A percentile compares a stretch with the other conserved stretches of the same genome.
These are phyloP conservation scores for Caiman crocodilus DNA, from an alignment of 2,797 vertebrate species.

Conservation along the genomic window DNA sequence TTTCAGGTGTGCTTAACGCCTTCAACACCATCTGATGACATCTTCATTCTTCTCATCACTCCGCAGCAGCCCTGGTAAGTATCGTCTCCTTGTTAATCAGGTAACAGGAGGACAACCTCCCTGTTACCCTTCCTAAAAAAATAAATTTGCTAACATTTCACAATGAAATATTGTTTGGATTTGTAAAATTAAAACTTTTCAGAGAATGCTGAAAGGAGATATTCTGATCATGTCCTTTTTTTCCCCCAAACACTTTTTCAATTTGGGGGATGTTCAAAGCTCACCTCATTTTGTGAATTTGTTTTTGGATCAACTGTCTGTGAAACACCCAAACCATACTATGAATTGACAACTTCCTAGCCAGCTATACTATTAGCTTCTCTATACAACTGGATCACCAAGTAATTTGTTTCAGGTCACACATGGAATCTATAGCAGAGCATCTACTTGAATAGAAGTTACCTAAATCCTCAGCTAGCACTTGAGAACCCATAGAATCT, in stretches of 20 bases:
- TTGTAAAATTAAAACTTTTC: background rate
- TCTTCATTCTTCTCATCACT: no score
- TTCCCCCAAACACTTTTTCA: background rate
- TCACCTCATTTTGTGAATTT: background rate
- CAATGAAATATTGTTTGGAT: background rate
- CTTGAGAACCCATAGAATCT: background rate
- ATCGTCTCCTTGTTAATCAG: no score
- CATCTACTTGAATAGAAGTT: background rate
- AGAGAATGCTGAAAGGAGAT: background rate
- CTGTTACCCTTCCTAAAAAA: background rate
- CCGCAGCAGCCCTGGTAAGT: no score
- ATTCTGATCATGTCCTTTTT: background rate
- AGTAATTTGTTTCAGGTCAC: accelerated
- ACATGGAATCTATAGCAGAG: background rate
- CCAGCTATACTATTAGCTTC: background rate
- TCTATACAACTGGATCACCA: background rate
- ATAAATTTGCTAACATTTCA: background rate
- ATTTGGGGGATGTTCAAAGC: background rate
- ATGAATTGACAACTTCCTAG: background rate
- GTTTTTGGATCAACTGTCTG: background rate
- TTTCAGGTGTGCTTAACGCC: no score
- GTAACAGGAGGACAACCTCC: no score
- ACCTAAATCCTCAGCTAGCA: background rate
- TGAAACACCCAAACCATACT: background rate
- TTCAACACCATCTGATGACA: no score